Percentiles rank a stretch among this genome's conserved stretches.
Conservation (phyloP, 2,797 vertebrate species). For the Phoxinus dragarum region DNA sequence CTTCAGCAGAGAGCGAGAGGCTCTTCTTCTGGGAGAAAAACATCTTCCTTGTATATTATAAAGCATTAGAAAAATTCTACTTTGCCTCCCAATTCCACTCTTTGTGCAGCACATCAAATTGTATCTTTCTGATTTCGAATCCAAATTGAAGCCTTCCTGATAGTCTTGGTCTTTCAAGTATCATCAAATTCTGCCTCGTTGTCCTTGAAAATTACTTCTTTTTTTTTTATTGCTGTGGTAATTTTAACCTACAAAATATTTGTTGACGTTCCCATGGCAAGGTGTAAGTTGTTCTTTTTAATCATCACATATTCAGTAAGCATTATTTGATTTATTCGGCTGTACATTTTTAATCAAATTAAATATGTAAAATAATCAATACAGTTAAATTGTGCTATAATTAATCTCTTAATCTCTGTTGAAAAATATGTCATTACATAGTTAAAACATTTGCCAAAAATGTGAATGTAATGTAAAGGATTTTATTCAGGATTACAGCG, state of each 20-base stretch:
- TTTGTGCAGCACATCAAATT: slow-evolving; percentile 24
- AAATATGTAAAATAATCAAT: neutral
- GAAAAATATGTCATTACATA: no score
- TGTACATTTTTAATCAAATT: neutral
- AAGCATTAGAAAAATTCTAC: slow-evolving; percentile 19
- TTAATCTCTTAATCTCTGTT: no score
- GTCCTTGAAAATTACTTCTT: neutral
- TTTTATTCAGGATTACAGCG: no score
- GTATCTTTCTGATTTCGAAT: neutral
- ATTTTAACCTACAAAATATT: neutral
- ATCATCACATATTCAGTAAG: neutral
- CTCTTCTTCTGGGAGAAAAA: slow-evolving; percentile 14
- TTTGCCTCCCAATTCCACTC: slow-evolving; percentile 29
- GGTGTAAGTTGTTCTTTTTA: neutral
- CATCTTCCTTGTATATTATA: slow-evolving; percentile 10
- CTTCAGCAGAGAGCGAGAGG: slow-evolving; percentile 11
- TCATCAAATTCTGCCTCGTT: slow-evolving; percentile 11
- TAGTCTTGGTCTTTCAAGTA: slow-evolving; percentile 12
- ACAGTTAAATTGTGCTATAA: no score
- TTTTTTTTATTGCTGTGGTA: neutral
- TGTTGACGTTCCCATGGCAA: neutral
- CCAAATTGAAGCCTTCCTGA: slow-evolving; percentile 16
- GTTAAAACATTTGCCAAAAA: no score
- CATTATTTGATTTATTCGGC: neutral
- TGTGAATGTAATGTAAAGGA: no score